Conservation (phyloP, 1,140 invertebrate species). For the Coelopa frigida region DNA sequence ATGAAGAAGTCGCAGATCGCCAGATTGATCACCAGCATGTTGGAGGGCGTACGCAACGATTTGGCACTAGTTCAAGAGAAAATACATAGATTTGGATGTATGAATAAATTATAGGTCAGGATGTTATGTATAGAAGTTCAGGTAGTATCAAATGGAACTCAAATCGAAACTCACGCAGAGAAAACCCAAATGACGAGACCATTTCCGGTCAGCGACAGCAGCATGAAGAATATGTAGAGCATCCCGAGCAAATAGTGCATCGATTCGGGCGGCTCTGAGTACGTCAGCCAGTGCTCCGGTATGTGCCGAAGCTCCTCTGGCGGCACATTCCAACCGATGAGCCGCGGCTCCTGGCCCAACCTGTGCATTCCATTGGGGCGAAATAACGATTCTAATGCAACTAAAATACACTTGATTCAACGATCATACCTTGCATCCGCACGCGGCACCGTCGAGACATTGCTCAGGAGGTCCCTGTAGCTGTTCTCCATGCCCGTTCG, state of each 20-base stretch:
- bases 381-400: too few species aligned
- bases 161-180: conserved; percentile 17
- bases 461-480: conserved; percentile 16
- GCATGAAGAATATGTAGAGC: conserved; percentile 71
- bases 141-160: too few species aligned
- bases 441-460: conserved; percentile 29
- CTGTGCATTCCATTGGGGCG: too few species aligned
- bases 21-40: conserved; percentile 82
- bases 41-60: conserved; percentile 79
- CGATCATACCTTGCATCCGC: conserved; percentile 22
- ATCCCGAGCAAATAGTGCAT: conserved; percentile 79
- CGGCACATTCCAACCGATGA: conserved; percentile 71
- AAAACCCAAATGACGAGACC: conserved; percentile 88
- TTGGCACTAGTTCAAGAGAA: conserved; percentile 60
- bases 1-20: conserved; percentile 84
- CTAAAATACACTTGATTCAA: neutral
- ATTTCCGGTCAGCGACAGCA: conserved; percentile 73
- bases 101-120: neutral
- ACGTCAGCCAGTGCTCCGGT: conserved; percentile 76
- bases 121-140: neutral
- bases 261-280: conserved; percentile 70
- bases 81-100: conserved; percentile 1
- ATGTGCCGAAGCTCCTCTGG: conserved; percentile 67
- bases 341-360: conserved; percentile 39
- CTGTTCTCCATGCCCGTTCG: conserved; percentile 22